Evolutionary conservation across 2,888 invertebrate genomes (phyloP), one percentile per base, ranked within the genome.

Genomic region (Ectobius pallidus): DNA sequence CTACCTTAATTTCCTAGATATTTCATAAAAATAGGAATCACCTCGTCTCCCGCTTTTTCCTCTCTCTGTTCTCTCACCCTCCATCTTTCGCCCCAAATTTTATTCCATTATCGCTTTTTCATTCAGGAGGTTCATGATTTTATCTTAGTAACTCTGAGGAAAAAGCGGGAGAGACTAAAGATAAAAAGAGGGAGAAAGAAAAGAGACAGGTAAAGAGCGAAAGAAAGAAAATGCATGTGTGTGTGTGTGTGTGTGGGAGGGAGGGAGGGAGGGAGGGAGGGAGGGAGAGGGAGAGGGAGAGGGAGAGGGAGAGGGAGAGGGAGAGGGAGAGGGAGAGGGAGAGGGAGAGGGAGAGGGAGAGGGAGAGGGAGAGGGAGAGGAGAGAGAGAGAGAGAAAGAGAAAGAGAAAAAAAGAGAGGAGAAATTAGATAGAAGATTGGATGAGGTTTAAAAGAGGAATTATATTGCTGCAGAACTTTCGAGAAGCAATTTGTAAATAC

Each of bases 281-380:
- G 52, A 70, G 39, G 74, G 65, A 70, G 62, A 65, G 46, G 30
- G 16, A 67, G 46, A 55, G 69, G 58, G 49, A 73, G 62, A 63
- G 25, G 55, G 42, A 68, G 69, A 63, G 32, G 46, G 63, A 18
- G 16, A 70, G 27, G 46, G 46, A 73, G 32, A 27, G 25, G 39
- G 14, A 55, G 71, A 65, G 39, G 58, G 46, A 32, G 69, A n/a
- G 18, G n/a, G 49, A 49, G 18, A 49, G 49, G n/a, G 49, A 49
- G 16, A 49, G 49, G n/a, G 49, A 49, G 49, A 49, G 49, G n/a
- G 49, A 49, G 49, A 18, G n/a, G n/a, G 49, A 18, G 9, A 49
- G 49, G n/a, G 18, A 49, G 49, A 49, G 49, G n/a, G 9, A 49
- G 49, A 49, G 49, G n/a, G 49, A 49, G 49, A 49, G 49, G n/a